Conservation (phyloP, 2,113 vertebrate genomes). For the Trematomus loennbergii region DNA sequence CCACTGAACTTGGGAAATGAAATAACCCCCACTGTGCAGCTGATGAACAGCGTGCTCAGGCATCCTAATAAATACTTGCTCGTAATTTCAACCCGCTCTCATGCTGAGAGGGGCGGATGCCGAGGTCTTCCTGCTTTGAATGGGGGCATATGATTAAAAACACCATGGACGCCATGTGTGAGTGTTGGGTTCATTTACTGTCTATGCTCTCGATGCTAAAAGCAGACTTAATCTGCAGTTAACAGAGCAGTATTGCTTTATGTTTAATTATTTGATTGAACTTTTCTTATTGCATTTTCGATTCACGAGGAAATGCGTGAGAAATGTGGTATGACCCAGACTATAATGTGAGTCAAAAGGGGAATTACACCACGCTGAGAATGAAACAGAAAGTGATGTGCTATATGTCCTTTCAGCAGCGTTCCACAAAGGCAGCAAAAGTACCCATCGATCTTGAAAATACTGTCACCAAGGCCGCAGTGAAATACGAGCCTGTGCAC, state of each 20-base stretch:
- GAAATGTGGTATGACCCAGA: slow-evolving; percentile 23
- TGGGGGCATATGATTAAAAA: slow-evolving; percentile 34
- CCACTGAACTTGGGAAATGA: slow-evolving; percentile 62
- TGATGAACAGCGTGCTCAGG: slow-evolving; percentile 74
- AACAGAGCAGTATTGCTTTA: slow-evolving; percentile 11
- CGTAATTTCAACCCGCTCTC: slow-evolving; percentile 50
- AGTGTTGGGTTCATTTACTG: slow-evolving; percentile 36
- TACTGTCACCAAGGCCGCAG: slow-evolving; percentile 35
- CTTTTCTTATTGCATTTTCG: slow-evolving; percentile 3
- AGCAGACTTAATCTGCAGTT: slow-evolving; percentile 12
- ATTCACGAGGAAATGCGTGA: background rate
- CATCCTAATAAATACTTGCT: slow-evolving; percentile 76
- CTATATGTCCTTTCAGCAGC: slow-evolving; percentile 29
- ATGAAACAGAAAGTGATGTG: slow-evolving; percentile 8
- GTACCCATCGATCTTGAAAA: slow-evolving; percentile 46
- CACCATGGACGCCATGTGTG: slow-evolving; percentile 9
- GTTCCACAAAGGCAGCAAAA: slow-evolving; percentile 37
- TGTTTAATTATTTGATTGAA: slow-evolving; percentile 32
- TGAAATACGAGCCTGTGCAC: slow-evolving; percentile 44
- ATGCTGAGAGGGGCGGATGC: slow-evolving; percentile 50
- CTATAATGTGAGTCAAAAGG: slow-evolving; percentile 37
- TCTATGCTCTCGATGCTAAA: slow-evolving; percentile 11
- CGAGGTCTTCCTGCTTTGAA: slow-evolving; percentile 41
- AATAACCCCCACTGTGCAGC: slow-evolving; percentile 63
- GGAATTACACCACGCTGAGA: slow-evolving; percentile 34